phyloP scores from a whole-genome alignment of 2,113 vertebrate genomes.

The Thunnus thynnus region DNA sequence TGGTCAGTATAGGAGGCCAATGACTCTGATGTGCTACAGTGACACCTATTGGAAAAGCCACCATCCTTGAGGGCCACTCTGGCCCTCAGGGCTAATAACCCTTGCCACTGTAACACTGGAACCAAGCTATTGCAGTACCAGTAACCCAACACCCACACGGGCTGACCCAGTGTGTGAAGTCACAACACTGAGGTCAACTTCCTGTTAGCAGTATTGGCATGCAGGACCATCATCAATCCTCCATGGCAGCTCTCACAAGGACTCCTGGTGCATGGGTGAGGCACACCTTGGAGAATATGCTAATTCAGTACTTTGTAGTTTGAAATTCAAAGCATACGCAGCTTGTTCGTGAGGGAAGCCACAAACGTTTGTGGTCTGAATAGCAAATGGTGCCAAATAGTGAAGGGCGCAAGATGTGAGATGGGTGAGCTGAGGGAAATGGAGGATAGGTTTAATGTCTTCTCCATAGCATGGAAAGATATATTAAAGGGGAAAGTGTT shows the following conservation, averaged over 20 bases:
- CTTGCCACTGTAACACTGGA: slow-evolving; percentile 50
- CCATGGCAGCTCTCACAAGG: slow-evolving; percentile 47
- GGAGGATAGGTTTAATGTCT: not conserved
- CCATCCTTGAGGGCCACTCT: slow-evolving; percentile 7
- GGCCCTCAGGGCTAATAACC: slow-evolving; percentile 61
- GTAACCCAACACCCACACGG: slow-evolving; percentile 70
- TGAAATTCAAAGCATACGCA: slow-evolving; percentile 53
- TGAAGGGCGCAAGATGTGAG: slow-evolving; percentile 17
- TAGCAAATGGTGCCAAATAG: slow-evolving; percentile 1
- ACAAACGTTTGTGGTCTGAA: slow-evolving; percentile 36
- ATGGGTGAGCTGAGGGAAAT: slow-evolving; percentile 24
- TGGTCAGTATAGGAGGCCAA: slow-evolving; percentile 17
- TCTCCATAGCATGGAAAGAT: slow-evolving; percentile 33
- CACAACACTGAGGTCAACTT: slow-evolving; percentile 71
- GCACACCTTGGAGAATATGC: slow-evolving; percentile 36
- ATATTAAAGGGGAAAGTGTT: slow-evolving; percentile 43
- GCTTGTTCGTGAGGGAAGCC: slow-evolving; percentile 32
- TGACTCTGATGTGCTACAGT: slow-evolving; percentile 47
- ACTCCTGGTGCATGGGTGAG: slow-evolving; percentile 33
- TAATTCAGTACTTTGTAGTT: slow-evolving; percentile 53
- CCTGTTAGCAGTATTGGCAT: slow-evolving; percentile 73
- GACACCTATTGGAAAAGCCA: slow-evolving; percentile 73
- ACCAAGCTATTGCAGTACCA: slow-evolving; percentile 40
- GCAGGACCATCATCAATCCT: slow-evolving; percentile 70
- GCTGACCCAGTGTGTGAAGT: slow-evolving; percentile 64